A percentile compares a stretch with the other conserved stretches of the same genome.
These are phyloP conservation scores for Agonopterix heracliana DNA, from an alignment of 2,888 invertebrate genomes.

Conservation along the genomic window DNA sequence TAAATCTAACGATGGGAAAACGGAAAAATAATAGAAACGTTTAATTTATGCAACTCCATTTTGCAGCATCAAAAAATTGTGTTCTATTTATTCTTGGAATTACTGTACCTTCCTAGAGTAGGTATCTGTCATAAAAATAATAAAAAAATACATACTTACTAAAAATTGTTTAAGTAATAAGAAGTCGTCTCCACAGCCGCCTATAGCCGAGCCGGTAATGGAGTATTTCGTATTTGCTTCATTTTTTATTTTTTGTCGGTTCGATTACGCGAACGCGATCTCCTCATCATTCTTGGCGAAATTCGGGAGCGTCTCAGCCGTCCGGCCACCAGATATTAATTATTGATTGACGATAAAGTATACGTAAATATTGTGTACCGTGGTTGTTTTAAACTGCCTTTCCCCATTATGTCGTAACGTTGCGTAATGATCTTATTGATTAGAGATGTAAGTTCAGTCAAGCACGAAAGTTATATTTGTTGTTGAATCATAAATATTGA, in stretches of 20 bases:
- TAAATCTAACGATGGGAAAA: no score
- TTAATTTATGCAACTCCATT: no score
- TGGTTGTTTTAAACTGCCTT: conserved; percentile 15
- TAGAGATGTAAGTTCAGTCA: no score
- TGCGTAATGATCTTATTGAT: not conserved
- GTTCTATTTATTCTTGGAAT: no score
- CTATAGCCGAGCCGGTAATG: conserved; percentile 55
- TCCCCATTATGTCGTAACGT: not conserved
- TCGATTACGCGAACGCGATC: conserved; percentile 76
- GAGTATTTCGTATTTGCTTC: conserved; percentile 76
- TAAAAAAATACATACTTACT: no score
- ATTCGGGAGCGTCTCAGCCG: conserved; percentile 73
- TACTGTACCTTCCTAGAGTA: no score
- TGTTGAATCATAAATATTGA: not conserved
- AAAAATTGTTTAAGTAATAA: not conserved
- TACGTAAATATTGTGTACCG: conserved; percentile 56
- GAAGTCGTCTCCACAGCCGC: conserved; percentile 43
- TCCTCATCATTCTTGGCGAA: conserved; percentile 69
- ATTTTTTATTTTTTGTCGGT: conserved; percentile 73
- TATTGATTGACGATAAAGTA: conserved; percentile 73
- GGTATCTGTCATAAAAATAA: no score
- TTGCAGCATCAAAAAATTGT: no score
- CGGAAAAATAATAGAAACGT: no score
- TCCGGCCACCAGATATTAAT: conserved; percentile 68
- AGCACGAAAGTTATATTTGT: not conserved